A percentile compares a stretch with the other conserved stretches of the same genome.
phyloP scores from a whole-genome alignment of 2,888 invertebrate species.

The Harpalus rufipes region DNA sequence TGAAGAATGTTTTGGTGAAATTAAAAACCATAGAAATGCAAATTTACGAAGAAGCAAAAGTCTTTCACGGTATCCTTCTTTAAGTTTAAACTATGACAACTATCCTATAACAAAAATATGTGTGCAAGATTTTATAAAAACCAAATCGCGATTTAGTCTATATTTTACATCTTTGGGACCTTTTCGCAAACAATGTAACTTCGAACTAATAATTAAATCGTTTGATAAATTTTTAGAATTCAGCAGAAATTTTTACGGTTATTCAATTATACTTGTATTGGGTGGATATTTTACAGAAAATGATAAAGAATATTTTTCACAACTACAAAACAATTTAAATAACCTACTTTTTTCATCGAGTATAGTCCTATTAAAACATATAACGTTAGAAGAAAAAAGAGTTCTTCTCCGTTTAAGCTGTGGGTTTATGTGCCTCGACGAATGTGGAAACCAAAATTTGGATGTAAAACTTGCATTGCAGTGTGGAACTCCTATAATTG shows the following conservation, averaged over 20 bases:
- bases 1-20: not conserved
- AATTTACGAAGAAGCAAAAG: not conserved
- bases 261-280: not conserved
- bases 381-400: conserved; percentile 28
- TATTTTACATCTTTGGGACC: conserved; percentile 18
- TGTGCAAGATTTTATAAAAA: not conserved
- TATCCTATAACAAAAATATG: not conserved
- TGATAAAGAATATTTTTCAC: not conserved
- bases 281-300: conserved; percentile 13
- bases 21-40: not conserved
- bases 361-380: not conserved
- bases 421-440: conserved; percentile 15
- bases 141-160: not conserved
- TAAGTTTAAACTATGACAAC: not conserved
- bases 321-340: not conserved
- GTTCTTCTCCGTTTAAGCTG: conserved; percentile 27
- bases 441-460: not conserved
- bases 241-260: not conserved
- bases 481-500: conserved; percentile 18
- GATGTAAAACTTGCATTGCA: conserved; percentile 8
- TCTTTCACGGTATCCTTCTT: not conserved
- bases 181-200: conserved; percentile 10
- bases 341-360: not conserved
- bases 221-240: not conserved
- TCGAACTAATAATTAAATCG: not conserved